Evolutionary conservation across 2,113 vertebrate species (phyloP).

Genomic region (Telmatochromis sp.): DNA sequence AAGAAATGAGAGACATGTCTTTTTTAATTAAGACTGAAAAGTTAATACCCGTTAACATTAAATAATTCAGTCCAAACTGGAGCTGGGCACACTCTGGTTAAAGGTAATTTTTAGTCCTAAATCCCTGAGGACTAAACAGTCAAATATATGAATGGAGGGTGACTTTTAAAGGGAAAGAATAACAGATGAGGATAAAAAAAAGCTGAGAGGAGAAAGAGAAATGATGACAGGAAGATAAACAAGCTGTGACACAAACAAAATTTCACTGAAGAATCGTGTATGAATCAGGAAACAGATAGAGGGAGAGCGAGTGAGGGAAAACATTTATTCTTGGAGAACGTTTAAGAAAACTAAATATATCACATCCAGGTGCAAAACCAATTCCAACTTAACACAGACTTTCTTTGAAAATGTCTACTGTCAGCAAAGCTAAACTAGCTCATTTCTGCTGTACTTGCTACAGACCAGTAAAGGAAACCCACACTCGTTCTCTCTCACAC

Average conservation of each 20-base stretch:
- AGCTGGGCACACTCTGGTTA: not conserved
- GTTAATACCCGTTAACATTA: not conserved
- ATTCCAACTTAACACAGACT: not conserved
- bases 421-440: conserved; percentile 21
- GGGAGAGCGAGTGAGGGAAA: not conserved
- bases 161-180: not conserved
- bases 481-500: not conserved
- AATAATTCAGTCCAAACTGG: not conserved
- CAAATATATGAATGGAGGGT: not conserved
- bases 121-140: not conserved
- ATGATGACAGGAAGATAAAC: not conserved
- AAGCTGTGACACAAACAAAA: not conserved
- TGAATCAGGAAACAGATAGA: not conserved
- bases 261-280: not conserved
- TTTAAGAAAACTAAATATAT: conserved; percentile 12
- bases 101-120: not conserved
- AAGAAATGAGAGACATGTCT: not conserved
- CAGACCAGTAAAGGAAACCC: not conserved
- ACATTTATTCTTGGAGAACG: not conserved
- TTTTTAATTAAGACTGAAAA: not conserved
- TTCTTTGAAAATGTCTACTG: conserved; percentile 11
- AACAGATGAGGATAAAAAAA: not conserved
- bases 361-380: conserved; percentile 14
- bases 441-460: not conserved
- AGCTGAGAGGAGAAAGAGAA: not conserved